These are phyloP conservation scores for Trichoplusia ni DNA, from an alignment of 1,140 invertebrate species.

Conservation along the genomic window DNA sequence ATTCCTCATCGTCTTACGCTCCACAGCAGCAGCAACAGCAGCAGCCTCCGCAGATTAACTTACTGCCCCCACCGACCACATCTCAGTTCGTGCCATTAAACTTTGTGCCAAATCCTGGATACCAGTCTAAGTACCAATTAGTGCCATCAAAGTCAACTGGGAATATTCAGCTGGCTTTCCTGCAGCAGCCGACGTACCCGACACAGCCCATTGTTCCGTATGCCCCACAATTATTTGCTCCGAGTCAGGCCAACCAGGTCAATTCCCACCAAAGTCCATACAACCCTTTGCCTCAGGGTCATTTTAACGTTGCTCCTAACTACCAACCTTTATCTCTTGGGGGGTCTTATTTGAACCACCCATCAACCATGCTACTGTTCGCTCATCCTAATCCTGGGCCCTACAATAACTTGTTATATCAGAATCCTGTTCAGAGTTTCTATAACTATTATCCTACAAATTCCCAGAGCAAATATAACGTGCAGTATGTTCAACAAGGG, in stretches of 20 bases:
- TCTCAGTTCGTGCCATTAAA: conserved; percentile 70
- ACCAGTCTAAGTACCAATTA: conserved; percentile 70
- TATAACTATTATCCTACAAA: conserved; percentile 72
- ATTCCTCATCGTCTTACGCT: conserved; percentile 36
- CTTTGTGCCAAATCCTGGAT: conserved; percentile 66
- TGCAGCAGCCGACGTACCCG: conserved; percentile 55
- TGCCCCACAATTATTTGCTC: conserved; percentile 43
- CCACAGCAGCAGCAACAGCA: conserved; percentile 38
- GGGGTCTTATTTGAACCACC: conserved; percentile 55
- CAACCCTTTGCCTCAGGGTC: conserved; percentile 43
- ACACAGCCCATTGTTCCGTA: conserved; percentile 52
- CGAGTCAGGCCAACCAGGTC: conserved; percentile 47
- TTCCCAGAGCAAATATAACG: conserved; percentile 68
- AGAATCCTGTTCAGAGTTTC: conserved; percentile 64
- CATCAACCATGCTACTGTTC: conserved; percentile 66
- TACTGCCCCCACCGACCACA: conserved; percentile 42
- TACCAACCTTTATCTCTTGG: conserved; percentile 54
- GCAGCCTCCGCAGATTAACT: conserved; percentile 44
- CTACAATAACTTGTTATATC: conserved; percentile 66
- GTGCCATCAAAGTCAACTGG: conserved; percentile 58
- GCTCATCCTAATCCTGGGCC: conserved; percentile 60
- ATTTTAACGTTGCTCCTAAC: conserved; percentile 54
- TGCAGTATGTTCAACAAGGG: conserved; percentile 46
- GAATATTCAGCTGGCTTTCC: conserved; percentile 62
- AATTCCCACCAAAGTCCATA: conserved; percentile 37